These are phyloP conservation scores for Crenuchus spilurus DNA, from an alignment of 2,797 vertebrate genomes.

Conservation along the genomic window DNA sequence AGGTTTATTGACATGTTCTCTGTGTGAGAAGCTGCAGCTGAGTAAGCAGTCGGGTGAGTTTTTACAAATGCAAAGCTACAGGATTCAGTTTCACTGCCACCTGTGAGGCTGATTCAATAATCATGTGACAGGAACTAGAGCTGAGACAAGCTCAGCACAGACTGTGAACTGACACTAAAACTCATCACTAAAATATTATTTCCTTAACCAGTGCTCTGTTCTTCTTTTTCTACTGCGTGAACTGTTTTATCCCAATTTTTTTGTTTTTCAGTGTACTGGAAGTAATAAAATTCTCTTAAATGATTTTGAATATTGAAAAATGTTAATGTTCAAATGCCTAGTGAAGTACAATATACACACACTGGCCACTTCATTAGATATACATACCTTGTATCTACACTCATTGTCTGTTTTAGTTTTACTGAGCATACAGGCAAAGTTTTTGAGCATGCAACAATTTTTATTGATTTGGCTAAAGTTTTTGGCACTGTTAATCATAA, in stretches of 20 bases:
- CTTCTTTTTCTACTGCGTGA: background rate
- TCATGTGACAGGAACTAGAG: slow-evolving; percentile 47
- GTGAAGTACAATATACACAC: no score
- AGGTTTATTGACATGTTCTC: slow-evolving; percentile 45
- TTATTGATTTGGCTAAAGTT: no score
- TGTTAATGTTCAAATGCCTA: no score
- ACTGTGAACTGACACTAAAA: background rate
- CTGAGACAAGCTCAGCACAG: background rate
- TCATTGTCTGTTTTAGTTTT: no score
- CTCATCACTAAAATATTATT: background rate
- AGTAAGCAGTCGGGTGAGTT: slow-evolving; percentile 41
- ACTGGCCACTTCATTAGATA: no score
- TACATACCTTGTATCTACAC: no score
- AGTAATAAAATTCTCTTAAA: background rate
- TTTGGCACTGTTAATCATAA: no score
- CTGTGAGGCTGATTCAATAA: slow-evolving; percentile 16
- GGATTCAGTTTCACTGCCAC: slow-evolving; percentile 34
- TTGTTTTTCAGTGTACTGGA: background rate
- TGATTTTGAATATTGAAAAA: no score
- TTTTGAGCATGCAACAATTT: no score
- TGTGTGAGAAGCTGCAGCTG: slow-evolving; percentile 42
- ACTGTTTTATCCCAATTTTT: background rate
- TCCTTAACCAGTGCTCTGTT: background rate
- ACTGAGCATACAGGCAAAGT: no score
- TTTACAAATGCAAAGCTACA: slow-evolving; percentile 24